Evolutionary conservation across 2,888 invertebrate species (phyloP), one percentile per base, ranked within the genome.

Genomic region (Eremobia ochroleuca): DNA sequence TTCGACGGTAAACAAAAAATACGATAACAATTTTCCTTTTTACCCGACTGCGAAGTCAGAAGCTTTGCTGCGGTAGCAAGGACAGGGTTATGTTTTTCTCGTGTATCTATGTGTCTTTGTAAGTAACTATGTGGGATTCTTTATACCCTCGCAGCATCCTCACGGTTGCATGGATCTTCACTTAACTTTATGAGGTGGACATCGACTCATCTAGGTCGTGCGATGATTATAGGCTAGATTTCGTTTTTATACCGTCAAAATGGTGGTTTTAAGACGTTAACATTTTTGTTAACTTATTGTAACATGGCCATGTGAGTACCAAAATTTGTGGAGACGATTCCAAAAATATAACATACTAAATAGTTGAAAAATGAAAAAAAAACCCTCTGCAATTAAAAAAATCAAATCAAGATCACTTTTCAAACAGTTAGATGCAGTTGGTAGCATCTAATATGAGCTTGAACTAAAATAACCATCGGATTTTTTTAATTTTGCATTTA

Each of bases 1-100:
- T 74, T 64, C 18, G 25, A 31, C 28, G n/a, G 15, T 58, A 52
- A 28, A 69, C 15, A 40, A 28, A 81, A 28, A 65, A 74, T 64
- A 28, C 5, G 28, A n/a, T 49, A 59, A 49, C n/a, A 58, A 77
- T 76, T 28, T 46, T 18, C 25, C 8, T 64, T 15, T 37, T n/a
- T n/a, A 37, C 2, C 21, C 1, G 31, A 2, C 6, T 55, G 11
- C 11, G 52, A 55, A 55, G n/a, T 11, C 52, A 11, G 52, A 52
- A 52, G n/a, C 52, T 28, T 52, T 52, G n/a, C 28, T 28, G 55
- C 55, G 55, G 1, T 28, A 28, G 13, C 28, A 28, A 58, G 15
- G 55, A 15, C 28, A n/a, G 13, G 9, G 31, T 62, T 62, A 62
- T 25, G 15, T 34, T 34, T 25, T 62, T 64, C 25, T n/a, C n/a